Evolutionary conservation across 1,140 invertebrate genomes (phyloP).

Genomic region (Cotesia typhae): DNA sequence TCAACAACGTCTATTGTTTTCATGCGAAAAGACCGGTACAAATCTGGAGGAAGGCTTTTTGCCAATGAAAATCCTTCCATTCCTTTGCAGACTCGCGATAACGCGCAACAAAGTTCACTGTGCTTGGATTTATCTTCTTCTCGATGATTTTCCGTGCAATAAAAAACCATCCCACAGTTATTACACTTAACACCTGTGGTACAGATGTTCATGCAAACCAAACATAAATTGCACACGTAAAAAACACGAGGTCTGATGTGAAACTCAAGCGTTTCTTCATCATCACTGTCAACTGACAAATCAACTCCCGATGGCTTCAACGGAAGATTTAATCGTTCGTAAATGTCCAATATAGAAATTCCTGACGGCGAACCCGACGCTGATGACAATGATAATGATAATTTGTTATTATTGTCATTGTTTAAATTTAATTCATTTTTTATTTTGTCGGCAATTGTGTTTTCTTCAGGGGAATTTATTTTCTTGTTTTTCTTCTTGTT

Average conservation of each 20-base stretch:
- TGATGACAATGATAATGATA: background rate
- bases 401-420: background rate
- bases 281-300: conserved; percentile 40
- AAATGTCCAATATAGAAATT: conserved; percentile 40
- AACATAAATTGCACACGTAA: conserved; percentile 57
- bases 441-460: background rate
- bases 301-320: conserved; percentile 37
- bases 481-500: conserved; percentile 36
- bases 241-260: conserved; percentile 54
- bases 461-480: background rate
- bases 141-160: conserved; percentile 66
- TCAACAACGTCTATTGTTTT: conserved; percentile 70
- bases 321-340: conserved; percentile 45
- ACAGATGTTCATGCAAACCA: conserved; percentile 55
- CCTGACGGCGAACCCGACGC: conserved; percentile 1
- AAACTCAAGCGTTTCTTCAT: conserved; percentile 51
- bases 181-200: conserved; percentile 51
- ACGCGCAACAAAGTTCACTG: conserved; percentile 60
- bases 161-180: conserved; percentile 66
- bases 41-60: conserved; percentile 66
- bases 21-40: conserved; percentile 71
- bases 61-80: conserved; percentile 63
- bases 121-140: conserved; percentile 60
- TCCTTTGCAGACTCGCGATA: conserved; percentile 45
- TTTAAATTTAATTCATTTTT: background rate